Conservation (phyloP, 1,140 invertebrate species). For the Bombus vancouverensis region DNA sequence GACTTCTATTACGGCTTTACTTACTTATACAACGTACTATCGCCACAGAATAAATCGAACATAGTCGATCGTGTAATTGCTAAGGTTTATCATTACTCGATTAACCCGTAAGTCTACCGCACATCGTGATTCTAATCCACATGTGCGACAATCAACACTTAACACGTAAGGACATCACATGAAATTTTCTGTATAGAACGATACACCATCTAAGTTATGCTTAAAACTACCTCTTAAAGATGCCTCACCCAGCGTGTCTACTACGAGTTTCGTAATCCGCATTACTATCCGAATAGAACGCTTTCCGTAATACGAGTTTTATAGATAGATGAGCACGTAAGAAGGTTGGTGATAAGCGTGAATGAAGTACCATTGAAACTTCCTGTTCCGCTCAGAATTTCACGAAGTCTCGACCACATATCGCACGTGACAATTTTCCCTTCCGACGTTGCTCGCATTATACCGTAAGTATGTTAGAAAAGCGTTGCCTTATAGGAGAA, state of each 20-base stretch:
- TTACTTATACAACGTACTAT: constrained; percentile 15
- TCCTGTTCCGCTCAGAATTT: neutral
- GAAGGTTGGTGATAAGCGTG: constrained; percentile 1
- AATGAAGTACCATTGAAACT: neutral
- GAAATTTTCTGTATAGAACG: constrained; percentile 62
- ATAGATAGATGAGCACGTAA: constrained; percentile 9
- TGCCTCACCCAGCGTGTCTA: constrained; percentile 45
- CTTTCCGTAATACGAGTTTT: neutral
- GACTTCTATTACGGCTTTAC: neutral
- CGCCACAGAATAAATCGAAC: constrained; percentile 34
- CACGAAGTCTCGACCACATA: neutral
- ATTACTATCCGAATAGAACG: neutral
- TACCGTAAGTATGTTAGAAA: neutral
- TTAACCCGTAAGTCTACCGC: constrained; percentile 57
- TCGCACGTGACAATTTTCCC: neutral
- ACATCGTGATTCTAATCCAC: constrained; percentile 59
- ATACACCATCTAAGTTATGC: constrained; percentile 55
- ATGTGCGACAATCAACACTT: constrained; percentile 69
- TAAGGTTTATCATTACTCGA: constrained; percentile 52
- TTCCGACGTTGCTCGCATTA: neutral
- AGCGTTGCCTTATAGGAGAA: neutral
- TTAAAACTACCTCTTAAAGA: constrained; percentile 51
- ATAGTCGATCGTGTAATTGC: constrained; percentile 37
- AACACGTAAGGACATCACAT: constrained; percentile 74
- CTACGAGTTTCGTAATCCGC: constrained; percentile 7